A percentile compares a stretch with the other conserved stretches of the same genome.
Conservation (phyloP, 1,140 invertebrate species). For the Nephila pilipes region DNA sequence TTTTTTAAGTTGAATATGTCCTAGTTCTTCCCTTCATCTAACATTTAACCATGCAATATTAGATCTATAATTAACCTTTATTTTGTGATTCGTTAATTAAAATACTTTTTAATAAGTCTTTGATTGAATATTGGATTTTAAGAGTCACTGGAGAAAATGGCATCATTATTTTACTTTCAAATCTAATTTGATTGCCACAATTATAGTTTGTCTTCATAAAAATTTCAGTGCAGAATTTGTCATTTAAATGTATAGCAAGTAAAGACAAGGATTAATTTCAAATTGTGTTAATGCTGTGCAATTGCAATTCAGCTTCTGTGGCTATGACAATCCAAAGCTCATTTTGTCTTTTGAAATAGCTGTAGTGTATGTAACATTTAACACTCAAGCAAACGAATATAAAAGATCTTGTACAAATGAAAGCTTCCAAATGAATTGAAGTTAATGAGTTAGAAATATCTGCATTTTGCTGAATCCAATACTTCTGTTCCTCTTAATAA, state of each 20-base stretch:
- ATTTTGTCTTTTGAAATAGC: conserved; percentile 52
- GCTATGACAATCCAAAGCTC: conserved; percentile 67
- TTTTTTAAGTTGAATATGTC: too few species aligned
- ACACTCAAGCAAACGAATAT: neutral
- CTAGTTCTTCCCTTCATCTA: too few species aligned
- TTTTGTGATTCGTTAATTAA: neutral
- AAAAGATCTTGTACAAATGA: neutral
- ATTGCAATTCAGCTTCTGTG: conserved; percentile 21
- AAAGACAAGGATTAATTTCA: neutral
- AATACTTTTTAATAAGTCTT: neutral
- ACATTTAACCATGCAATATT: neutral
- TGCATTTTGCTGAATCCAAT: neutral
- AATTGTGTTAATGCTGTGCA: neutral
- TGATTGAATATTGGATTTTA: neutral
- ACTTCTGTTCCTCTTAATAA: too few species aligned
- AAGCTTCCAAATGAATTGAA: neutral
- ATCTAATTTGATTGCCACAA: neutral
- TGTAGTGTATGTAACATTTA: conserved; percentile 10
- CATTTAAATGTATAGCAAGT: neutral
- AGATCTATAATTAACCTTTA: neutral
- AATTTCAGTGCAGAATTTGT: neutral
- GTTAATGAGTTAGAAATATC: neutral
- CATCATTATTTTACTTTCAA: neutral
- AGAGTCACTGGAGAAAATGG: neutral
- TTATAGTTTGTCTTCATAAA: neutral